phyloP scores from a whole-genome alignment of 2,797 vertebrate species.

The Podarcis siculus region DNA sequence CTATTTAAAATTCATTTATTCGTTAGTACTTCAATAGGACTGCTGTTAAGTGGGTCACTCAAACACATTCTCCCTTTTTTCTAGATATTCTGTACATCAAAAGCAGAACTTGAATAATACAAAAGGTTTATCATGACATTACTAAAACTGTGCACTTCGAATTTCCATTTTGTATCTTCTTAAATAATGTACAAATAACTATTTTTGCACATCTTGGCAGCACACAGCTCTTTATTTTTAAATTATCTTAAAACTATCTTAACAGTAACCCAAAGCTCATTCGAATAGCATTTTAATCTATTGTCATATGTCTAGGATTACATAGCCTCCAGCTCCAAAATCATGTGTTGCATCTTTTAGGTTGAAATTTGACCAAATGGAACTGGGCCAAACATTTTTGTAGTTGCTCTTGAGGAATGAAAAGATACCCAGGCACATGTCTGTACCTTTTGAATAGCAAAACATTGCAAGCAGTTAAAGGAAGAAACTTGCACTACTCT shows the following conservation, averaged over 20 bases:
- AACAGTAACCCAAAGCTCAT: not conserved
- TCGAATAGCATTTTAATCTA: not conserved
- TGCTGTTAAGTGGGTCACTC: constrained; percentile 29
- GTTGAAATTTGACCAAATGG: not conserved
- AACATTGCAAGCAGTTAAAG: not conserved
- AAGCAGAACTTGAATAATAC: not conserved
- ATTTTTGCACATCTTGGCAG: constrained; percentile 5
- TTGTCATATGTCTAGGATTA: not conserved
- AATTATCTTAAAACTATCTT: not conserved
- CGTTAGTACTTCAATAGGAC: constrained; percentile 27
- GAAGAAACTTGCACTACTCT: not conserved
- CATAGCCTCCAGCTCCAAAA: not conserved
- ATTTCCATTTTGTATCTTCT: constrained; percentile 29
- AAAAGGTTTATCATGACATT: not conserved
- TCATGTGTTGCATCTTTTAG: not conserved
- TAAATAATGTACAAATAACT: not conserved
- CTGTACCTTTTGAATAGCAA: not conserved
- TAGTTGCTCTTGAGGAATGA: not conserved
- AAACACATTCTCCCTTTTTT: constrained; percentile 27
- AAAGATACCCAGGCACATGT: no score
- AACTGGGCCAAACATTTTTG: not conserved
- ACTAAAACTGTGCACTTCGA: not conserved
- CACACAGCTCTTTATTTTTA: not conserved
- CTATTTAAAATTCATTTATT: constrained; percentile 49
- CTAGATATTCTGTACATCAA: constrained; percentile 22